Percentiles rank a stretch among this genome's conserved stretches.
phyloP scores from a whole-genome alignment of 1,140 invertebrate species.

The Eueides isabella region DNA sequence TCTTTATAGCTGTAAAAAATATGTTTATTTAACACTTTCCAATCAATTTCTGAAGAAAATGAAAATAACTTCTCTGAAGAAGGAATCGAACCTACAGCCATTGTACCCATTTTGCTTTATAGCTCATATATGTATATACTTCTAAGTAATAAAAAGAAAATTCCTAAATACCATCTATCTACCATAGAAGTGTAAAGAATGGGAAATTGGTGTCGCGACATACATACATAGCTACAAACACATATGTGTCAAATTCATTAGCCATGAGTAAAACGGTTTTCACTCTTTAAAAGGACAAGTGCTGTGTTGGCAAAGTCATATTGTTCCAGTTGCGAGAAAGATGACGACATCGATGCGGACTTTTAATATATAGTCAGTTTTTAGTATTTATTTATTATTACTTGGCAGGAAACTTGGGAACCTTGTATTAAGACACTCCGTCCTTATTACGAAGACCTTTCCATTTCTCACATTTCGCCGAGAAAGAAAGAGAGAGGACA shows the following conservation, averaged over 20 bases:
- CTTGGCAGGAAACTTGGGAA: no score
- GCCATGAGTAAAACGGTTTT: not conserved
- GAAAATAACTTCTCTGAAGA: no score
- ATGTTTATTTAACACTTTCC: no score
- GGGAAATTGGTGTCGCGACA: not conserved
- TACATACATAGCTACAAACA: not conserved
- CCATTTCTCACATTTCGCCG: no score
- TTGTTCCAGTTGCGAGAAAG: not conserved
- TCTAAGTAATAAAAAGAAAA: not conserved
- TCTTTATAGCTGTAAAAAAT: no score
- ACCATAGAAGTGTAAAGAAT: not conserved
- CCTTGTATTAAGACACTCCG: no score
- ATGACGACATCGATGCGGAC: not conserved
- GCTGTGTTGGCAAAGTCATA: not conserved
- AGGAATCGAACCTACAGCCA: no score
- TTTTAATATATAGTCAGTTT: no score
- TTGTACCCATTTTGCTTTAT: not conserved
- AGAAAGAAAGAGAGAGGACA: no score
- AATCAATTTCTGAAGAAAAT: no score
- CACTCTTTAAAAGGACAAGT: conserved; percentile 7
- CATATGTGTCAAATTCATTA: conserved; percentile 12
- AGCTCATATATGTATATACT: not conserved
- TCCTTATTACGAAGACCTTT: no score
- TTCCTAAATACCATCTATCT: not conserved
- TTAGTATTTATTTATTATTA: no score